These are phyloP conservation scores for Octomys mimax DNA, from an alignment of 2,797 vertebrate species.

Conservation along the genomic window DNA sequence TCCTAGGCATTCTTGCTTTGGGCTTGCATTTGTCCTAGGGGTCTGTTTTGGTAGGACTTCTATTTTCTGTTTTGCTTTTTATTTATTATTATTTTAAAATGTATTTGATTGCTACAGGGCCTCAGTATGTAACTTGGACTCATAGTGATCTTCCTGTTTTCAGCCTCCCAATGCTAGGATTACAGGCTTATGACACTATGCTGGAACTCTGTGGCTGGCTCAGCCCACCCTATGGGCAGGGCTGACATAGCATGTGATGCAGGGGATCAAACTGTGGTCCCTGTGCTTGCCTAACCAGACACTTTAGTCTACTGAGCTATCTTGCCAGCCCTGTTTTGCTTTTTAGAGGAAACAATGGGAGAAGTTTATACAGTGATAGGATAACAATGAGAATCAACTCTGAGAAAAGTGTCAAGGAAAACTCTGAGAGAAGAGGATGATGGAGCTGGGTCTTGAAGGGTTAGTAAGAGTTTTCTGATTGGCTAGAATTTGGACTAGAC, in stretches of 20 bases:
- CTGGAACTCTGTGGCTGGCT: too few relatives aligned
- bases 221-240: too few relatives aligned
- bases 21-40: neutral
- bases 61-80: neutral
- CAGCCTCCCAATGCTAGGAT: too few relatives aligned
- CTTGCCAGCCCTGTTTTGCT: neutral
- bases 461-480: constrained; percentile 8
- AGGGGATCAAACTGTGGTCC: too few relatives aligned
- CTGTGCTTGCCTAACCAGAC: too few relatives aligned
- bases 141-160: too few relatives aligned
- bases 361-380: neutral
- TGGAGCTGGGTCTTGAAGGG: neutral
- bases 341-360: neutral
- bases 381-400: neutral
- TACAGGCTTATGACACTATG: too few relatives aligned
- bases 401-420: neutral
- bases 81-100: neutral
- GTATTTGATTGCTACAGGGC: too few relatives aligned
- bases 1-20: neutral
- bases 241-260: too few relatives aligned
- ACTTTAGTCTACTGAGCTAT: too few relatives aligned
- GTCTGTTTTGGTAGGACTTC: neutral
- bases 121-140: too few relatives aligned
- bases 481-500: neutral
- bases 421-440: neutral